Percentiles rank a stretch among this genome's conserved stretches.
phyloP scores from a whole-genome alignment of 2,888 invertebrate species.

The Ectemnius cavifrons region DNA sequence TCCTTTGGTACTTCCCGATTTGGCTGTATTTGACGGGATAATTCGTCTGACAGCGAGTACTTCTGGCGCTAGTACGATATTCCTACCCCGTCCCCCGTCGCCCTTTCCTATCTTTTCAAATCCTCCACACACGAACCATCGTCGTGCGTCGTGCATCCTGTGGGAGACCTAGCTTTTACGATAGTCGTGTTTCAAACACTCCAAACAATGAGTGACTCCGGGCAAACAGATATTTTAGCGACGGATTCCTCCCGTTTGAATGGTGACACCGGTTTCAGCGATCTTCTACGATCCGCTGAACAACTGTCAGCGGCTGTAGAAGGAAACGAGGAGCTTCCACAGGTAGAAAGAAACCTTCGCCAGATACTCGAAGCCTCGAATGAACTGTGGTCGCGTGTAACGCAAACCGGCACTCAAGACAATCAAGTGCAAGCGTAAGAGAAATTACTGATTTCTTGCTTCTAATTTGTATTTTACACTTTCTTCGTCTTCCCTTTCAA shows the following conservation, averaged over 20 bases:
- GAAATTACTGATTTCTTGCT: conserved; percentile 16
- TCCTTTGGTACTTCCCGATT: background rate
- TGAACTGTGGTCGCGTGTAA: conserved; percentile 91
- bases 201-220: conserved; percentile 47
- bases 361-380: conserved; percentile 95
- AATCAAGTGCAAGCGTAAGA: conserved; percentile 90
- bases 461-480: background rate
- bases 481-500: background rate
- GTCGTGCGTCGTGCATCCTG: too few relatives aligned
- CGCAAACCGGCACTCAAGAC: conserved; percentile 91
- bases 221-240: conserved; percentile 36
- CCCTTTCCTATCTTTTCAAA: too few relatives aligned
- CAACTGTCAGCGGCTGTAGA: conserved; percentile 94
- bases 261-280: conserved; percentile 85
- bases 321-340: conserved; percentile 89
- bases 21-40: background rate
- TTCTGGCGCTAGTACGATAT: too few relatives aligned
- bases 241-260: conserved; percentile 34
- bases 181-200: background rate
- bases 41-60: too few relatives aligned
- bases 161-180: too few relatives aligned
- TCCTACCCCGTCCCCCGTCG: too few relatives aligned
- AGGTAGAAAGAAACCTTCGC: conserved; percentile 92
- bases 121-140: too few relatives aligned
- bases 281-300: conserved; percentile 94